Evolutionary conservation across 1,140 invertebrate genomes (phyloP).

Genomic region (Platyura marginata): DNA sequence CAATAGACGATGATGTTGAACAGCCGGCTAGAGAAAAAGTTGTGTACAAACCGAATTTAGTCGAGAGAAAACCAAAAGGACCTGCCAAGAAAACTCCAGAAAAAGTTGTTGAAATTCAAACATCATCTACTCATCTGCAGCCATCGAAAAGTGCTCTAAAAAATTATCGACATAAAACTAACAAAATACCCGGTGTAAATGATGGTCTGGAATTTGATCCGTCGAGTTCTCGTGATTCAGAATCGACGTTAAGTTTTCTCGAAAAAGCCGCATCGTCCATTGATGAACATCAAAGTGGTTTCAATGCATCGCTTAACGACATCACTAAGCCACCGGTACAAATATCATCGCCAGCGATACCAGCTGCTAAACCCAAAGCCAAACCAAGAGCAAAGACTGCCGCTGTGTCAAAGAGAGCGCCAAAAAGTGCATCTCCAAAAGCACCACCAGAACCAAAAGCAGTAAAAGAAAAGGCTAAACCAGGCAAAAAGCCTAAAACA

Average conservation of each 20-base stretch:
- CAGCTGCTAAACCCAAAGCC: not conserved
- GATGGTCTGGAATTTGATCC: not conserved
- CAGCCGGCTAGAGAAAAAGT: not conserved
- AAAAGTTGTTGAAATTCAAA: not conserved
- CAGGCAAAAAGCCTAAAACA: not conserved
- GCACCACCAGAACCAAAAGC: not conserved
- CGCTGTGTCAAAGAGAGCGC: not conserved
- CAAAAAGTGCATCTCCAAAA: not conserved
- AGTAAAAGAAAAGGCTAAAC: not conserved
- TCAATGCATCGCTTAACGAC: not conserved
- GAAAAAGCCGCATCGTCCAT: slow-evolving; percentile 1
- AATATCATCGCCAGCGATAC: not conserved
- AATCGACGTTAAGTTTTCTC: not conserved
- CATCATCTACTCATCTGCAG: not conserved
- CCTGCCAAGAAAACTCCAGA: not conserved
- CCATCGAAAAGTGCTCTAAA: not conserved
- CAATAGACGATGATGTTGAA: not conserved
- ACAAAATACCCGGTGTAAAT: not conserved
- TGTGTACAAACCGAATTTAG: slow-evolving; percentile 3
- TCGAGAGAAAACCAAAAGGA: slow-evolving; percentile 1
- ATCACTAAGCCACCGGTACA: not conserved
- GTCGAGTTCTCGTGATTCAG: not conserved
- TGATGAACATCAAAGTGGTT: not conserved
- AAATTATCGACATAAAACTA: slow-evolving; percentile 1
- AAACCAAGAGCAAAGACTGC: not conserved